These are phyloP conservation scores for Callyntrura guangdongensis DNA, from an alignment of 2,888 invertebrate genomes.

Conservation along the genomic window DNA sequence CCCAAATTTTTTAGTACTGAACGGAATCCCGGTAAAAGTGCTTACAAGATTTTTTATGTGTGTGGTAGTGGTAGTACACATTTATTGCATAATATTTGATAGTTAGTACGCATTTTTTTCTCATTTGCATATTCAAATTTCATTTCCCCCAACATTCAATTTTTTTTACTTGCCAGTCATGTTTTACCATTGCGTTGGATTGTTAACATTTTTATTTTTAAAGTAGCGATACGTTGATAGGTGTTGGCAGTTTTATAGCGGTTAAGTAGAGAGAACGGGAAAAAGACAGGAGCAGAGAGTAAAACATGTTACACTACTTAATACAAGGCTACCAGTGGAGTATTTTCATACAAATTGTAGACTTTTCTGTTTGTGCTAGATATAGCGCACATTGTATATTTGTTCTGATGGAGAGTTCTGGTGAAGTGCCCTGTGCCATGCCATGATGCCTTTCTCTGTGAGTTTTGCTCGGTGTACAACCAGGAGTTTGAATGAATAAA, in stretches of 20 bases:
- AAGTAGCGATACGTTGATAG: conserved; percentile 8
- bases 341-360: conserved; percentile 11
- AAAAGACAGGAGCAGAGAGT: conserved; percentile 47
- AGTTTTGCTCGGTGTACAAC: conserved; percentile 34
- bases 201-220: conserved; percentile 48
- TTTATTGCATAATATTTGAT: neutral
- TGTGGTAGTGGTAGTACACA: neutral
- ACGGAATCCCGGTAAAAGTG: neutral
- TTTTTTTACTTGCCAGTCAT: conserved; percentile 15
- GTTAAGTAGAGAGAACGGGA: conserved; percentile 46
- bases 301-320: conserved; percentile 40
- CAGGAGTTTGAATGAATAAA: conserved; percentile 51
- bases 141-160: conserved; percentile 14
- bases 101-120: conserved; percentile 1
- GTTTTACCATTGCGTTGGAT: conserved; percentile 30
- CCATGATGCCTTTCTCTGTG: neutral
- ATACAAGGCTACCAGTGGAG: neutral
- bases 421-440: conserved; percentile 61
- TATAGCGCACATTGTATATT: neutral
- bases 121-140: conserved; percentile 56
- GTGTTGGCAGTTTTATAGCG: conserved; percentile 56
- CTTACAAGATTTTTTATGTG: no score
- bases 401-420: conserved; percentile 25
- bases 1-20: no score
- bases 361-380: neutral